A percentile compares a stretch with the other conserved stretches of the same genome.
phyloP scores from a whole-genome alignment of 2,797 vertebrate genomes.

The Tragopan temminckii region DNA sequence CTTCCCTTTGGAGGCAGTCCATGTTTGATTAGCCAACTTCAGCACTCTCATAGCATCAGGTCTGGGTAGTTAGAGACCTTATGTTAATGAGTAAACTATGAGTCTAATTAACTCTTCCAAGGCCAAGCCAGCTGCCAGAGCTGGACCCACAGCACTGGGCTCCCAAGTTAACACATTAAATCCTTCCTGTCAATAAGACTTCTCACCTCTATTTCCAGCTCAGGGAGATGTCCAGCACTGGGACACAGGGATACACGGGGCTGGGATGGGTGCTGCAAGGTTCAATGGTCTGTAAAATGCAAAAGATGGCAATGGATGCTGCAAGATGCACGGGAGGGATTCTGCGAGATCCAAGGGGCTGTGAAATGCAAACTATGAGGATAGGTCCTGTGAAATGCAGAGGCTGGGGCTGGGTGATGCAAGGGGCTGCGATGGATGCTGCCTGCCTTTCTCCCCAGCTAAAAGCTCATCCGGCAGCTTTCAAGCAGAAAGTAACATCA shows the following conservation, averaged over 20 bases:
- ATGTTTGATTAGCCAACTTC: slow-evolving; percentile 12
- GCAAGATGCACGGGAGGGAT: accelerated
- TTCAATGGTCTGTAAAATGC: accelerated
- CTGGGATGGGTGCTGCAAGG: accelerated
- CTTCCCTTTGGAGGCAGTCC: not conserved
- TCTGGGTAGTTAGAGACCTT: slow-evolving; percentile 34
- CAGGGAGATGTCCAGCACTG: not conserved
- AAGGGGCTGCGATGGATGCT: not conserved
- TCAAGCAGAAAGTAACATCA: not conserved
- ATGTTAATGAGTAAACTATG: not conserved
- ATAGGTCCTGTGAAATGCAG: not conserved
- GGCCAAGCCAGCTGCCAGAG: not conserved
- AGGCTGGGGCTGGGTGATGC: not conserved
- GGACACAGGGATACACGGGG: too few species aligned
- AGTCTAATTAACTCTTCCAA: slow-evolving; percentile 25
- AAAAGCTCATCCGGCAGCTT: not conserved
- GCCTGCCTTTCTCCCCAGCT: accelerated
- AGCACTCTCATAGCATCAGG: not conserved
- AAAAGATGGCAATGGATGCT: not conserved
- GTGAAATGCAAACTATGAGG: accelerated
- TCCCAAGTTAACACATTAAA: not conserved
- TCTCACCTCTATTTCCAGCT: accelerated
- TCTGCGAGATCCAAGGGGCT: not conserved
- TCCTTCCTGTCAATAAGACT: not conserved
- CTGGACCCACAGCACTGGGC: not conserved